phyloP scores from a whole-genome alignment of 2,888 invertebrate genomes.

The Drosophila barbarae region DNA sequence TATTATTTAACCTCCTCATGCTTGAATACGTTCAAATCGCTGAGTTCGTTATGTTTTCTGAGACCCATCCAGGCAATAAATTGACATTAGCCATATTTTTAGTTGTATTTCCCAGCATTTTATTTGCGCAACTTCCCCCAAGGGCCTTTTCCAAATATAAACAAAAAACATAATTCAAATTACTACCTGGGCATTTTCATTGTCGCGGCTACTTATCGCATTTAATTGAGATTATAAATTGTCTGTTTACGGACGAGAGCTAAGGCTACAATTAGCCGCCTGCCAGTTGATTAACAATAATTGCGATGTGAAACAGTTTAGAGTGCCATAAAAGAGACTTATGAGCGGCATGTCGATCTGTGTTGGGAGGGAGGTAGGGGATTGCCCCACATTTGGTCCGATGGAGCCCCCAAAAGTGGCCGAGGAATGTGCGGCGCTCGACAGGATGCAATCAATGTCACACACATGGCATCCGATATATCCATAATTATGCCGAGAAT shows the following conservation, averaged over 20 bases:
- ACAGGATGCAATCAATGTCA: conserved; percentile 63
- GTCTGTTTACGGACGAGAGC: conserved; percentile 28
- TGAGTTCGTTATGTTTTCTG: not conserved
- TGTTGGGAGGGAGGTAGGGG: not conserved
- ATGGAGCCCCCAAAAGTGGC: conserved; percentile 22
- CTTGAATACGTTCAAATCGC: not conserved
- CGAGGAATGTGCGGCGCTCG: conserved; percentile 17
- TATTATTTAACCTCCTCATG: not conserved
- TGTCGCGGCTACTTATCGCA: conserved; percentile 48
- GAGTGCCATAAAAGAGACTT: conserved; percentile 53
- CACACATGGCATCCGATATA: conserved; percentile 11
- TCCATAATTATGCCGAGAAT: conserved; percentile 39
- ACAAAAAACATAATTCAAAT: conserved; percentile 6
- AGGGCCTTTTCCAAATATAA: conserved; percentile 13
- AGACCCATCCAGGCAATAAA: not conserved
- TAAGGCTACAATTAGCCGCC: conserved; percentile 32
- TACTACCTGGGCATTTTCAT: conserved; percentile 39
- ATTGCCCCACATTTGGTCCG: conserved; percentile 32
- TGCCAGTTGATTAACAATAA: conserved; percentile 50
- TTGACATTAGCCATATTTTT: not conserved
- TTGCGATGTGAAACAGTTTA: conserved; percentile 45
- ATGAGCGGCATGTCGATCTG: conserved; percentile 20
- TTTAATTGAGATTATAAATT: conserved; percentile 57
- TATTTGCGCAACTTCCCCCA: conserved; percentile 1
- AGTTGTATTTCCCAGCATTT: not conserved